Evolutionary conservation across 1,140 invertebrate genomes (phyloP).

Genomic region (Caenorhabditis latens): DNA sequence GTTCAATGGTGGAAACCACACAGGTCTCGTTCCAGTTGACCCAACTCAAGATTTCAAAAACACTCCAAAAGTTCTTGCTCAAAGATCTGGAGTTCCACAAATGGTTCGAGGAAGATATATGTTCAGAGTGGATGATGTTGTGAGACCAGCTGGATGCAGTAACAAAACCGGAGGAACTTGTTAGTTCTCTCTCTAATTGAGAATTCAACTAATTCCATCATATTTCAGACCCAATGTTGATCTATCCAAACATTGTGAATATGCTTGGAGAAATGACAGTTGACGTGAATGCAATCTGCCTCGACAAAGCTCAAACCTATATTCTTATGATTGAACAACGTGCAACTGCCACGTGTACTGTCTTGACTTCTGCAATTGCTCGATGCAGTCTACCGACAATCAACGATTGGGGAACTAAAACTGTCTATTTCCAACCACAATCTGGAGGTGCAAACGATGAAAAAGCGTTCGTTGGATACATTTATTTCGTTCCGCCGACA

Average conservation of each 20-base stretch:
- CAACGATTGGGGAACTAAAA: slow-evolving; percentile 78
- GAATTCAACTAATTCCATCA: neutral
- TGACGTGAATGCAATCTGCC: slow-evolving; percentile 77
- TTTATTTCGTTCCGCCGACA: slow-evolving; percentile 77
- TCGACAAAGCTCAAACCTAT: slow-evolving; percentile 75
- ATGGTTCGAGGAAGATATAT: slow-evolving; percentile 77
- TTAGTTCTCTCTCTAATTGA: slow-evolving; percentile 59
- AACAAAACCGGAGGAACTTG: slow-evolving; percentile 78
- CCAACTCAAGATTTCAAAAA: slow-evolving; percentile 77
- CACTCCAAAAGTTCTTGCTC: slow-evolving; percentile 76
- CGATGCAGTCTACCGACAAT: slow-evolving; percentile 76
- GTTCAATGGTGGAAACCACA: slow-evolving; percentile 78
- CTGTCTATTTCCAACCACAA: slow-evolving; percentile 78
- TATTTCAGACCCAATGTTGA: slow-evolving; percentile 75
- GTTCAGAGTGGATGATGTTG: slow-evolving; percentile 77
- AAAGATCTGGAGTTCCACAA: slow-evolving; percentile 77
- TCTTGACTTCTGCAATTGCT: slow-evolving; percentile 75
- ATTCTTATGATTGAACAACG: slow-evolving; percentile 78
- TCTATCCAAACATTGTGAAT: slow-evolving; percentile 77
- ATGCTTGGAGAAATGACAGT: slow-evolving; percentile 78
- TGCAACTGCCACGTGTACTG: slow-evolving; percentile 74
- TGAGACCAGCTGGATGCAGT: slow-evolving; percentile 76
- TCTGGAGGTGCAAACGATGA: slow-evolving; percentile 77
- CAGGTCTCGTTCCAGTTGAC: slow-evolving; percentile 75
- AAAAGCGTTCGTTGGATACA: slow-evolving; percentile 77